These are phyloP conservation scores for Listronotus oregonensis DNA, from an alignment of 1,140 invertebrate species.

Conservation along the genomic window DNA sequence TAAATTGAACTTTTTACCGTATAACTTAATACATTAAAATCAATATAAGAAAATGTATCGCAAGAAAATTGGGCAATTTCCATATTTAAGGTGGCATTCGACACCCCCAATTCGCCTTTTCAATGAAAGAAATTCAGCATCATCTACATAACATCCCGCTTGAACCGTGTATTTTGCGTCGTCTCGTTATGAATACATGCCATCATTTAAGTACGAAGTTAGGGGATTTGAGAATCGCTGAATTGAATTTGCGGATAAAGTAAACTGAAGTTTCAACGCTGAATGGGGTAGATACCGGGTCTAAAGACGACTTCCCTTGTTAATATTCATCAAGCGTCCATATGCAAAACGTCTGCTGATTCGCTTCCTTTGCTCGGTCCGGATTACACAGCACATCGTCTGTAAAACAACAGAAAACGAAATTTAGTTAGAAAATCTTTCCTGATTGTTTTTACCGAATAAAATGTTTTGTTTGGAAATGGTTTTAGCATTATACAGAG, in stretches of 20 bases:
- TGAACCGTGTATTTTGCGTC: slow-evolving; percentile 29
- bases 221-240: slow-evolving; percentile 34
- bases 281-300: slow-evolving; percentile 14
- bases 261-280: slow-evolving; percentile 38
- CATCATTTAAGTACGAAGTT: slow-evolving; percentile 33
- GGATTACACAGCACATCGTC: slow-evolving; percentile 46
- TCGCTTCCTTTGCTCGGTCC: slow-evolving; percentile 46
- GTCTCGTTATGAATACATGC: slow-evolving; percentile 34
- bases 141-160: slow-evolving; percentile 32
- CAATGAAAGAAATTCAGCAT: slow-evolving; percentile 28
- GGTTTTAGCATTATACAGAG: not conserved
- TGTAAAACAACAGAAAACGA: slow-evolving; percentile 38
- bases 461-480: slow-evolving; percentile 33
- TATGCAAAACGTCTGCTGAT: slow-evolving; percentile 56
- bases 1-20: too few relatives aligned
- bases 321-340: slow-evolving; percentile 55
- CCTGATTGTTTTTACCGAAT: slow-evolving; percentile 27
- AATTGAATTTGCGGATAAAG: slow-evolving; percentile 39
- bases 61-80: slow-evolving; percentile 26
- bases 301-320: slow-evolving; percentile 30
- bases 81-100: slow-evolving; percentile 30
- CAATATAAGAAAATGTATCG: slow-evolving; percentile 31
- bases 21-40: slow-evolving; percentile 11
- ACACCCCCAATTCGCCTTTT: slow-evolving; percentile 31
- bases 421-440: slow-evolving; percentile 21